Evolutionary conservation across 2,797 vertebrate species (phyloP).

Genomic region (Pyrocephalus nanus): DNA sequence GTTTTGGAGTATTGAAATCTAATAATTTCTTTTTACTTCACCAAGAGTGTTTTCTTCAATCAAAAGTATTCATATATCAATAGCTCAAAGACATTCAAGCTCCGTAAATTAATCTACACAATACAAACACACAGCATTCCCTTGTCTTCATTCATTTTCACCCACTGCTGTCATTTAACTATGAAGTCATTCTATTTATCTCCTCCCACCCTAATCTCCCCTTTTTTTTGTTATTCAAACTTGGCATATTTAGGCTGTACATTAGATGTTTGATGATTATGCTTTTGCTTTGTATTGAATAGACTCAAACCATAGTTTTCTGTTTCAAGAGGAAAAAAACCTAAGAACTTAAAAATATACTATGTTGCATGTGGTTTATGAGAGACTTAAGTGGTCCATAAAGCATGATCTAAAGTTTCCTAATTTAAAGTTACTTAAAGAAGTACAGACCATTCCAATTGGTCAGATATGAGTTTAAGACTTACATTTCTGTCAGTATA

Average conservation of each 20-base stretch:
- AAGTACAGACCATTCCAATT: neutral
- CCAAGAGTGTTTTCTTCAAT: neutral
- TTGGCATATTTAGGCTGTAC: neutral
- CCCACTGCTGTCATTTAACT: neutral
- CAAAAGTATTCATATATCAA: neutral
- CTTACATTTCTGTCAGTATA: neutral
- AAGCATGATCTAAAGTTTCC: neutral
- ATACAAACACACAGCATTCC: neutral
- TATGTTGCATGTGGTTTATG: neutral
- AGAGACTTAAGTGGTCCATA: neutral
- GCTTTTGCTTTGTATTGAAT: neutral
- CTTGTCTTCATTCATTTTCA: conserved; percentile 1
- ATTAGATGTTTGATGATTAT: neutral
- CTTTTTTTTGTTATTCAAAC: neutral
- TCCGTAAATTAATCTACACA: conserved; percentile 11
- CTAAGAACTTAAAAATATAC: neutral
- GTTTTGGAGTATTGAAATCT: neutral
- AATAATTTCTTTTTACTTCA: neutral
- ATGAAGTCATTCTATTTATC: neutral
- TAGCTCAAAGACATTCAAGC: conserved; percentile 4
- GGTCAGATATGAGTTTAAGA: neutral
- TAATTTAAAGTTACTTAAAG: neutral
- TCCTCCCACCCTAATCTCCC: rapidly evolving
- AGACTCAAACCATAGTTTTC: neutral
- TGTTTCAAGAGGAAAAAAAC: neutral